phyloP scores from a whole-genome alignment of 2,888 invertebrate species.

The Acronicta alni region DNA sequence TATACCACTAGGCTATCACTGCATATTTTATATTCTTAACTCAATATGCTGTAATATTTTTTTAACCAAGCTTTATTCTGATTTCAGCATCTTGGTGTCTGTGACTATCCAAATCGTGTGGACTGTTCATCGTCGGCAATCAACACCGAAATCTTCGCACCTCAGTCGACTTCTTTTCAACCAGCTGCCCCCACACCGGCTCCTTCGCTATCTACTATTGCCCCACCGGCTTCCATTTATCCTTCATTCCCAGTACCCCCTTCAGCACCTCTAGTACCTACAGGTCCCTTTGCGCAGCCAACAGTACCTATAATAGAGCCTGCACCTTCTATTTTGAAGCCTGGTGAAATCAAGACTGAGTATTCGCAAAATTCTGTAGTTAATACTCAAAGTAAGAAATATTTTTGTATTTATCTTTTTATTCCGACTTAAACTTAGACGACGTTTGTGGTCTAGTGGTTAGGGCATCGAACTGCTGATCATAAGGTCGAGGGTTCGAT shows the following conservation, averaged over 20 bases:
- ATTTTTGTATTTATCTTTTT: neutral
- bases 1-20: too few relatives aligned
- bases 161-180: conserved; percentile 22
- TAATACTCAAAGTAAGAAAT: conserved; percentile 71
- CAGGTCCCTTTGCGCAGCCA: conserved; percentile 13
- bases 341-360: conserved; percentile 48
- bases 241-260: conserved; percentile 28
- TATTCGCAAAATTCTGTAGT: conserved; percentile 65
- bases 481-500: too few relatives aligned
- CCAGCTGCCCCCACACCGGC: conserved; percentile 20
- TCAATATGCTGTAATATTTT: too few relatives aligned
- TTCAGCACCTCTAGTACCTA: conserved; percentile 19
- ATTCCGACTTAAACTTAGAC: too few relatives aligned
- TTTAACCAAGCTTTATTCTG: neutral
- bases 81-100: conserved; percentile 90
- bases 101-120: conserved; percentile 90
- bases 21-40: too few relatives aligned
- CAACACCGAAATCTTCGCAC: conserved; percentile 44
- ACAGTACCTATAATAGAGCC: conserved; percentile 16
- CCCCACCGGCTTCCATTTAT: conserved; percentile 12
- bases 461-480: too few relatives aligned
- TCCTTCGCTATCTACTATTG: conserved; percentile 4
- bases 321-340: conserved; percentile 25
- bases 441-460: too few relatives aligned
- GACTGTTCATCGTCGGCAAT: conserved; percentile 78